Base-by-base conservation (phyloP, 2,888 invertebrate species). In the Tenthredo notha region DNA sequence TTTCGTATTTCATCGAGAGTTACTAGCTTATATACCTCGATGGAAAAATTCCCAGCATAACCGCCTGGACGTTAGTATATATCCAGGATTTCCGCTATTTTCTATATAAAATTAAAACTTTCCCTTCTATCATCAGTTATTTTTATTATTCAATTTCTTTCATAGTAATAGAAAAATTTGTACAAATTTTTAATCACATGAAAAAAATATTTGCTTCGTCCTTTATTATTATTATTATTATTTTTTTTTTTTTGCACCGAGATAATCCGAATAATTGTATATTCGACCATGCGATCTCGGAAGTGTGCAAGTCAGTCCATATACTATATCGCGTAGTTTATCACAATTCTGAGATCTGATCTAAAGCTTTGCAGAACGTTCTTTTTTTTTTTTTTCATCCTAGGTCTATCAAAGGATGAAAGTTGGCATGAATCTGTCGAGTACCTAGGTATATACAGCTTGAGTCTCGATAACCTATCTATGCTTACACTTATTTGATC, bases 1-100 rank as follows among this genome's bases (percentile, higher is more conserved):
- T 80, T 40, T 80, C 80, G 40, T 4, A 80, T 80, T 80, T 61
- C 80, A 80, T 80, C 61, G n/a, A 37, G 78, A 72, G 72, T 72
- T 72, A 72, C 54, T n/a, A 78, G 33, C 25, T 74, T 4, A 18
- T 29, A 74, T 33, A 74, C 72, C 33, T 70, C 18, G 12, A 37
- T 18, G 15, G 37, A 37, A 70, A 37, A 70, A 37, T 70, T 37
- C 18, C 12, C 25, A 29, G n/a, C 54, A n/a, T 54, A 54, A 54
- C 54, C n/a, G 54, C 6, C 54, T 54, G 6, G n/a, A 54, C 54
- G n/a, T 5, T 54, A 54, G 54, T 54, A n/a, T 61, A 25, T 61
- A 61, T 61, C 25, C 25, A 72, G 72, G 72, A 72, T 72, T 72
- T 72, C 37, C 37, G 40, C 37, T 29, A 72, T 29, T 25, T 47